Base-by-base conservation (phyloP, 2,888 invertebrate species). In the Euspilapteryx auroguttella region DNA sequence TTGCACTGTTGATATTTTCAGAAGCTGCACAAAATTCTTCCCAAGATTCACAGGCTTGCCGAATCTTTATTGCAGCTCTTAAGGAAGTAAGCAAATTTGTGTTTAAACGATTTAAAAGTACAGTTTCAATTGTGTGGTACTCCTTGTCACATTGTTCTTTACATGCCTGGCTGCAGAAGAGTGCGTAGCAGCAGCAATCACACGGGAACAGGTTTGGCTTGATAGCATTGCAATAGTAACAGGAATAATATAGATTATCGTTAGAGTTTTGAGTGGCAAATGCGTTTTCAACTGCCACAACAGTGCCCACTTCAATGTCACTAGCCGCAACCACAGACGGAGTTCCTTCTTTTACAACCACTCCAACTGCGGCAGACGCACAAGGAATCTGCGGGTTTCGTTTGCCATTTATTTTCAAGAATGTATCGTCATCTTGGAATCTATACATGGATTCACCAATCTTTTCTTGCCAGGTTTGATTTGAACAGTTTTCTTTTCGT, bases 401-500 rank as follows among this genome's bases (percentile, higher is more conserved):
- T 5, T 23, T 25, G 1, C 14, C 21, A 25, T 32, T 12, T 1
- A 38, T 25, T n/a, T 31, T 14, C 13, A 41, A 42, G 27, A 28
- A 34, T 1, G 31, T 24, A 32, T 25, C 12, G n/a, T 5, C 12
- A 24, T 37, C 4, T 20, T 21, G n/a, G 9, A 21, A 9, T 12
- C 7, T 4, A 6, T n/a, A 17, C 6, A 21, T 9, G 30, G 11
- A n/a, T 10, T 10, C 2, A 22, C 4, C n/a, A 17, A 14, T 22
- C 34, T 33, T n/a, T n/a, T n/a, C n/a, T n/a, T n/a, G n/a, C n/a
- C n/a, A n/a, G n/a, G n/a, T n/a, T n/a, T n/a, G n/a, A n/a, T n/a
- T n/a, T n/a, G n/a, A n/a, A n/a, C 21, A 27, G 4, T 34, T 32
- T 4, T 31, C 25, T 24, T 31, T 34, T 12, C 47, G 37, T 15